Evolutionary conservation across 2,113 vertebrate species (phyloP).

Genomic region (Bucco capensis): DNA sequence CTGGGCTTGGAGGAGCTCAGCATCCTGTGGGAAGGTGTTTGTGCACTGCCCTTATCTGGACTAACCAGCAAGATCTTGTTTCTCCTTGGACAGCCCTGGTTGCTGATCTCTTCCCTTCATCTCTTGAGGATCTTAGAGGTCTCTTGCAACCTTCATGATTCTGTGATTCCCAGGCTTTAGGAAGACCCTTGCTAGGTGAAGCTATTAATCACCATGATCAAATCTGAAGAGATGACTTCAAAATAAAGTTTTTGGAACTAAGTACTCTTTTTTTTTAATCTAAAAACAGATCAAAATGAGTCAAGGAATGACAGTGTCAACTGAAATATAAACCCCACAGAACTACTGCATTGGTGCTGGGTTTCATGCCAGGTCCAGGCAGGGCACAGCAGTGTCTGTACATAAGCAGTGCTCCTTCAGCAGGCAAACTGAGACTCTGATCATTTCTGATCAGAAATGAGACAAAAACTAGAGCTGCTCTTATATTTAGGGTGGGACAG

Average conservation of each 20-base stretch:
- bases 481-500: not conserved
- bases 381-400: not conserved
- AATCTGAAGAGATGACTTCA: not conserved
- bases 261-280: not conserved
- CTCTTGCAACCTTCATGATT: too few species aligned
- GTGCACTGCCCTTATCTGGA: not conserved
- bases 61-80: not conserved
- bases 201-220: not conserved
- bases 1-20: not conserved
- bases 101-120: not conserved
- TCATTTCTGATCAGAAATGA: not conserved
- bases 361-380: not conserved
- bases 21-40: not conserved
- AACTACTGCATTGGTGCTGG: not conserved
- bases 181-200: not conserved
- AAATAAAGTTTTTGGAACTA: not conserved
- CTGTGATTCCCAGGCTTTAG: not conserved
- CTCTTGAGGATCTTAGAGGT: too few species aligned
- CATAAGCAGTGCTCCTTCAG: rapidly evolving
- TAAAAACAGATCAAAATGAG: not conserved
- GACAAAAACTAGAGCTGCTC: not conserved
- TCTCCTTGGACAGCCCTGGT: not conserved
- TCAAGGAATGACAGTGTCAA: rapidly evolving
- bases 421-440: not conserved
- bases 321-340: too few species aligned